Evolutionary conservation across 2,888 invertebrate genomes (phyloP).

Genomic region (Acronicta alni): DNA sequence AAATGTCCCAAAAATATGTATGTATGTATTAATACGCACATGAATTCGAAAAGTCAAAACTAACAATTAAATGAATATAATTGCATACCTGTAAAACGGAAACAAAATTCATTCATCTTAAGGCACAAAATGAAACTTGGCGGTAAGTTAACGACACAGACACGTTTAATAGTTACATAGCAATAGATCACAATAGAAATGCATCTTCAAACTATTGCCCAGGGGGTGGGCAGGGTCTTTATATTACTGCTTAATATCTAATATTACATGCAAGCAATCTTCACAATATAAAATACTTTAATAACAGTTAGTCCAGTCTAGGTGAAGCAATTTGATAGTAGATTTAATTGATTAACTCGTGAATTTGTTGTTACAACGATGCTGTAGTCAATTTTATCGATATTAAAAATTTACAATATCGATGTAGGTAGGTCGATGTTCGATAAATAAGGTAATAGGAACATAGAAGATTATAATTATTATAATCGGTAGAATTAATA

Average conservation of each 20-base stretch:
- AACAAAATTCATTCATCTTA: not conserved
- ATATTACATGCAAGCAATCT: constrained; percentile 46
- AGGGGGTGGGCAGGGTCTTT: constrained; percentile 41
- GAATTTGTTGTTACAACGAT: not conserved
- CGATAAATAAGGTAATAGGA: too few species aligned
- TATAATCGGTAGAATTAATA: not conserved
- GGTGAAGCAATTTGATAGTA: constrained; percentile 23
- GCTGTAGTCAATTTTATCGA: not conserved
- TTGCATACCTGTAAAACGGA: too few species aligned
- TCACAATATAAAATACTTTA: constrained; percentile 52
- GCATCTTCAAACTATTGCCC: constrained; percentile 54
- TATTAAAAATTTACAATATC: not conserved
- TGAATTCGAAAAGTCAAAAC: too few species aligned
- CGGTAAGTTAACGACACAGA: constrained; percentile 69
- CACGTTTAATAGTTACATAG: constrained; percentile 72
- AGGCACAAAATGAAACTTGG: constrained; percentile 55
- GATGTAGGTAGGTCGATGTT: not conserved
- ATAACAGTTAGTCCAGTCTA: constrained; percentile 35
- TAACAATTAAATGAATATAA: too few species aligned
- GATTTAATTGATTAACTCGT: not conserved
- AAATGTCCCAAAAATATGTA: too few species aligned
- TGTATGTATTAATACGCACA: too few species aligned
- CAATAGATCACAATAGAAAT: constrained; percentile 79
- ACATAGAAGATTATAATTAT: too few species aligned
- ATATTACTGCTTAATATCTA: constrained; percentile 46